Evolutionary conservation across 2,797 vertebrate species (phyloP).

Genomic region (Mus caroli): DNA sequence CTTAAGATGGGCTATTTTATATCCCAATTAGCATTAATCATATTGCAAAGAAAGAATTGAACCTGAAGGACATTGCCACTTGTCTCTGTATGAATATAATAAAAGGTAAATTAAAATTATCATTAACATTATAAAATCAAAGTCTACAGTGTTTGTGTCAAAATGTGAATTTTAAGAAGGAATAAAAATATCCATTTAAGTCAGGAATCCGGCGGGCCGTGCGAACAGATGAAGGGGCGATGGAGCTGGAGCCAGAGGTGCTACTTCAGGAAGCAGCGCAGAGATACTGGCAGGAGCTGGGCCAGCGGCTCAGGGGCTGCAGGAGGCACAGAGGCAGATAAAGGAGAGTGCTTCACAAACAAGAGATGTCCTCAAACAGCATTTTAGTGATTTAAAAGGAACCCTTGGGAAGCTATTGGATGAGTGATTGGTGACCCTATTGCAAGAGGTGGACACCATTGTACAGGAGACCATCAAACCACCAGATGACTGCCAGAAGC

Average conservation of each 20-base stretch:
- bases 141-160: not conserved
- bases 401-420: constrained; percentile 92
- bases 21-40: not conserved
- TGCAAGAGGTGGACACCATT: constrained; percentile 94
- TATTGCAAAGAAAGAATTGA: not conserved
- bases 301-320: too few relatives aligned
- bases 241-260: too few relatives aligned
- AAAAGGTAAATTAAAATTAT: not conserved
- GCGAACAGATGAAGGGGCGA: too few relatives aligned
- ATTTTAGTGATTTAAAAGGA: constrained; percentile 93
- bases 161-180: not conserved
- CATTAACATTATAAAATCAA: not conserved
- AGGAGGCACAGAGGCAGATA: constrained; percentile 88
- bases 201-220: too few relatives aligned
- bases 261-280: too few relatives aligned
- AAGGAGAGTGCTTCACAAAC: constrained; percentile 95
- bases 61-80: not conserved
- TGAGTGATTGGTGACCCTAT: constrained; percentile 91
- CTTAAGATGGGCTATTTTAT: not conserved
- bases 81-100: not conserved
- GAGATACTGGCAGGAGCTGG: too few relatives aligned
- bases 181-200: not conserved
- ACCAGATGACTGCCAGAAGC: constrained; percentile 97
- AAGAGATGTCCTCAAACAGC: constrained; percentile 93
- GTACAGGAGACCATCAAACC: constrained; percentile 96